Base-by-base conservation (phyloP, 1,140 invertebrate species). In the Nasonia longicornis region DNA sequence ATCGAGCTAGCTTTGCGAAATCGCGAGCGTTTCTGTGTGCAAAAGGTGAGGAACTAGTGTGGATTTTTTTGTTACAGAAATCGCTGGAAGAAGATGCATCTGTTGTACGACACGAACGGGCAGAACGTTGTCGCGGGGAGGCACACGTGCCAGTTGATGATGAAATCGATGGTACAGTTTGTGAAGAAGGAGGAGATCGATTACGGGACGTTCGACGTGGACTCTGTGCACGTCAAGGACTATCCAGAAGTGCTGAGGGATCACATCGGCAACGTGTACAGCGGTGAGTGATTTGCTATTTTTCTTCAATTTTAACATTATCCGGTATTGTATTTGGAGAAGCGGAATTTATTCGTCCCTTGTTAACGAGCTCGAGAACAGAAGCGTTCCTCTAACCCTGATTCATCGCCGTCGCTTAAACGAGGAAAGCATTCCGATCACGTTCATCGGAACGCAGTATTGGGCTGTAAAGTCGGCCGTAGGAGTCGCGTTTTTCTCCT, bases 91-190 rank as follows among this genome's bases (percentile, higher is more conserved):
- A 95, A 94, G 87, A 91, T 95, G 0, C 92, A 94, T 69, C 89
- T 96, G 63, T 90, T 96, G 85, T 96, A 94, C 85, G 93, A 96
- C 83, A 93, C 93, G 2, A 91, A 94, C 58, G 94, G 94, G 0
- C 93, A 95, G 86, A 87, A 91, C 73, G 87, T 93, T 85, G 88
- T 95, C 4, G 94, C 91, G 29, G 94, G 94, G 0, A 92, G 92
- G 81, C 91, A 93, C 10, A 93, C 93, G 10, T 95, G 94, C 86
- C 93, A 93, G 58, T 89, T 95, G 64, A 93, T 95, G 91, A 94
- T 94, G 93, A 94, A 93, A 80, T 93, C 93, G 0, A 90, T 95
- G 84, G 93, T 94, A 0, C 92, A 94, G 80, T 92, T 91, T 82
- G 86, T 95, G 63, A 94, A 93, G 86, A 91, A 91, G 81, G 84